Percentiles rank a stretch among this genome's conserved stretches.
Conservation (phyloP, 2,113 vertebrate species). For the Equus quagga region DNA sequence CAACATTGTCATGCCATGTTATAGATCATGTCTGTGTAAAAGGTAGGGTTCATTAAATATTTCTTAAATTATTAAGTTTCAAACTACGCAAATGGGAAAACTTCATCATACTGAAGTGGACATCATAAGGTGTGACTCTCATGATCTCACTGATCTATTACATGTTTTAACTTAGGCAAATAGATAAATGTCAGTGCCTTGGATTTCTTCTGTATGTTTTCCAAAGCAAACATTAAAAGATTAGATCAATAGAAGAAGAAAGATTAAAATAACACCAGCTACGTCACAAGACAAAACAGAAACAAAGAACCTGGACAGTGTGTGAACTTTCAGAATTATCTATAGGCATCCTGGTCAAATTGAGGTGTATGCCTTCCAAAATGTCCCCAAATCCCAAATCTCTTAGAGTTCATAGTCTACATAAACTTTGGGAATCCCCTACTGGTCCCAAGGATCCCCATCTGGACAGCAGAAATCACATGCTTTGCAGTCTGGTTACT, state of each 20-base stretch:
- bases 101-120: background rate
- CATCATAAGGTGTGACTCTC: background rate
- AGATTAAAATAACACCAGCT: slow-evolving; percentile 54
- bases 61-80: background rate
- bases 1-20: background rate
- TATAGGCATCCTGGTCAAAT: background rate
- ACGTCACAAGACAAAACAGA: background rate
- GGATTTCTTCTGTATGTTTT: slow-evolving; percentile 11
- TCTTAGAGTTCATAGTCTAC: background rate
- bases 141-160: background rate
- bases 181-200: slow-evolving; percentile 22
- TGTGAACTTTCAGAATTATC: background rate
- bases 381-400: background rate
- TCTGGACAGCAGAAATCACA: background rate
- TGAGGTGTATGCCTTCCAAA: background rate
- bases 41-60: background rate
- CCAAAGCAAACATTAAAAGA: slow-evolving; percentile 28
- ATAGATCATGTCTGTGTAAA: background rate
- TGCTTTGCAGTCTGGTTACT: background rate
- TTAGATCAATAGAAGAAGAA: slow-evolving; percentile 40
- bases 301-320: background rate
- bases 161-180: background rate
- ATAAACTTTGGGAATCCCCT: background rate
- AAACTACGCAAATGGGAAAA: background rate
- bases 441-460: background rate